phyloP scores from a whole-genome alignment of 2,888 invertebrate species.

The Pemphredon lugubris region DNA sequence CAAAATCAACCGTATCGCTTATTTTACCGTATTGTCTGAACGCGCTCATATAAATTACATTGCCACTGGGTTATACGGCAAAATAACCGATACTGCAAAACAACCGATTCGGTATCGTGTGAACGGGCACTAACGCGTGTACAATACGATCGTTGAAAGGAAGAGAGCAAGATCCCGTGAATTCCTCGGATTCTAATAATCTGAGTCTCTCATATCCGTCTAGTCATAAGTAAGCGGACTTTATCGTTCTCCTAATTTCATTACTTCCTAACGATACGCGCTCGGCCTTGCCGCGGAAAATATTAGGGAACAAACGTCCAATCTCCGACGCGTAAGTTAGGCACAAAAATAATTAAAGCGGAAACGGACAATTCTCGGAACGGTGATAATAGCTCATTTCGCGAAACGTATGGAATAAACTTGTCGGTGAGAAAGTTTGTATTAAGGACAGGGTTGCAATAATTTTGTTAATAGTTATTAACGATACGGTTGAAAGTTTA shows the following conservation, averaged over 20 bases:
- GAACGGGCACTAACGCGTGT: no score
- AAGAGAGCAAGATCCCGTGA: slow-evolving; percentile 2
- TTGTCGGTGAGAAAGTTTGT: not conserved
- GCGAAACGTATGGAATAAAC: not conserved
- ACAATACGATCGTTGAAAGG: not conserved
- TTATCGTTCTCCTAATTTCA: slow-evolving; percentile 14
- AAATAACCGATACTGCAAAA: no score
- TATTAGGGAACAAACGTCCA: slow-evolving; percentile 11
- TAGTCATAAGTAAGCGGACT: slow-evolving; percentile 2
- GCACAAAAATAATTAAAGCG: slow-evolving; percentile 25
- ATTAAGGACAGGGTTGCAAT: not conserved
- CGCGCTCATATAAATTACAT: no score
- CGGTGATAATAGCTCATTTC: no score
- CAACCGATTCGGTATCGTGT: no score
- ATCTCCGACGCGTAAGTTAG: slow-evolving; percentile 12
- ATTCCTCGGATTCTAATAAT: slow-evolving; percentile 5
- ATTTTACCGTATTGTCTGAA: no score
- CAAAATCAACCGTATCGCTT: no score
- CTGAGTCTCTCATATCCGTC: not conserved
- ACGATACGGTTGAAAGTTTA: slow-evolving; percentile 15
- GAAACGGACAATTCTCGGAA: not conserved
- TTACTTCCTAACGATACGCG: slow-evolving; percentile 12
- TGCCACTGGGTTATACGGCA: no score
- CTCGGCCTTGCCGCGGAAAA: not conserved
- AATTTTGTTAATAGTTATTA: slow-evolving; percentile 27